Evolutionary conservation across 1,140 invertebrate species (phyloP), one percentile per base, ranked within the genome.

Genomic region (Anastrepha obliqua): DNA sequence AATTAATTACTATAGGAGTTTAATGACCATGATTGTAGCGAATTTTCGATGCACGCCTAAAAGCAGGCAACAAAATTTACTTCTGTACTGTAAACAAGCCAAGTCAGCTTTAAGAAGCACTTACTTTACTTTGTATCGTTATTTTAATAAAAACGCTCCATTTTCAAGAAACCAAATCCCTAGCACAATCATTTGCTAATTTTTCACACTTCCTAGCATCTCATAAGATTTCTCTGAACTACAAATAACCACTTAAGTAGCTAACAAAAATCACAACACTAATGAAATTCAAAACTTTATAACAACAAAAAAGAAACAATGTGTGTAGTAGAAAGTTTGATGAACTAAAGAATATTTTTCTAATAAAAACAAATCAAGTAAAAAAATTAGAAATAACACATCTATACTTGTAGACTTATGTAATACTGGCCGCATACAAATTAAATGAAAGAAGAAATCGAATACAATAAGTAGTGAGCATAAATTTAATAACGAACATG

Each of bases 291-390:
- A 58, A 7, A 7, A 58, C 55, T 8, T 58, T 20, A 67, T 20
- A 42, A 20, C 29, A 67, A 65, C n/a, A 39, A 39, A 8, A n/a
- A 67, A 39, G 39, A 67, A 20, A 20, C 39, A 42, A 2, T 67
- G 5, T 11, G 20, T 64, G 60, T 64, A 64, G n/a, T 20, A 20
- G 5, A 64, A 64, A 64, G n/a, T 64, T 64, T n/a, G 7, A 64
- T 64, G 60, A 64, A 64, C 29, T 29, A 29, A 67, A 67, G 9
- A 67, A 42, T 67, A 67, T 67, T 67, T 67, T 67, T 67, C 64
- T 67, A 67, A 67, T 11, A 65, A 67, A 67, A 5, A n/a, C 2
- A 67, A 67, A 67, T 3, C 29, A 67, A 67, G 11, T 1, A 8
- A 13, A 67, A 67, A 67, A 67, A 67, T 0, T 67, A 67, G 29